phyloP scores from a whole-genome alignment of 1,140 invertebrate genomes.

The Pseudomyrmex flavicornis region DNA sequence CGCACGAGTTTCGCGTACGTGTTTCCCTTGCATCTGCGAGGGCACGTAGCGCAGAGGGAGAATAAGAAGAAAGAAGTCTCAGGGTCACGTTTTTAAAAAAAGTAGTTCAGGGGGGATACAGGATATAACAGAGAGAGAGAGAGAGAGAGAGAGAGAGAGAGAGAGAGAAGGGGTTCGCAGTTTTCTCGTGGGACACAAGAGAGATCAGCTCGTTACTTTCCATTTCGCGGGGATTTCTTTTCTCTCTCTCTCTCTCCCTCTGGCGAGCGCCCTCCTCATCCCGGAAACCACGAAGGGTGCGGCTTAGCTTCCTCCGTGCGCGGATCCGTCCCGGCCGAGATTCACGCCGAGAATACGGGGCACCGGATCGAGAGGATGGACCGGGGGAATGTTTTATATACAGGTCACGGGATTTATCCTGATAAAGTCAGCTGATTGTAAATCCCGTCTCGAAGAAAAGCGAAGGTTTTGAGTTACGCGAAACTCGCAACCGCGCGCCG shows the following conservation, averaged over 20 bases:
- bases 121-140: too few relatives aligned
- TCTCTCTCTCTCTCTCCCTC: not conserved
- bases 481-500: not conserved
- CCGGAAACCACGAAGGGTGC: not conserved
- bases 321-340: constrained; percentile 6
- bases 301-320: not conserved
- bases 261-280: not conserved
- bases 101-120: constrained; percentile 42
- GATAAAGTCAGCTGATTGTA: constrained; percentile 3
- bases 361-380: constrained; percentile 8
- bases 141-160: constrained; percentile 22
- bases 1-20: constrained; percentile 27
- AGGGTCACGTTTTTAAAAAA: constrained; percentile 69
- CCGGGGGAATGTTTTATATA: constrained; percentile 9
- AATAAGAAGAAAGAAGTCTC: not conserved
- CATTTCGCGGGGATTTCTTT: constrained; percentile 35
- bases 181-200: constrained; percentile 61
- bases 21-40: constrained; percentile 25
- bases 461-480: not conserved
- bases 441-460: not conserved
- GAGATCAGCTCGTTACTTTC: constrained; percentile 57
- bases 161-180: constrained; percentile 63
- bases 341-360: constrained; percentile 29
- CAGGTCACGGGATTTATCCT: not conserved
- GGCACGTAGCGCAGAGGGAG: constrained; percentile 21